phyloP scores from a whole-genome alignment of 1,140 invertebrate genomes.

The Orius laevigatus region DNA sequence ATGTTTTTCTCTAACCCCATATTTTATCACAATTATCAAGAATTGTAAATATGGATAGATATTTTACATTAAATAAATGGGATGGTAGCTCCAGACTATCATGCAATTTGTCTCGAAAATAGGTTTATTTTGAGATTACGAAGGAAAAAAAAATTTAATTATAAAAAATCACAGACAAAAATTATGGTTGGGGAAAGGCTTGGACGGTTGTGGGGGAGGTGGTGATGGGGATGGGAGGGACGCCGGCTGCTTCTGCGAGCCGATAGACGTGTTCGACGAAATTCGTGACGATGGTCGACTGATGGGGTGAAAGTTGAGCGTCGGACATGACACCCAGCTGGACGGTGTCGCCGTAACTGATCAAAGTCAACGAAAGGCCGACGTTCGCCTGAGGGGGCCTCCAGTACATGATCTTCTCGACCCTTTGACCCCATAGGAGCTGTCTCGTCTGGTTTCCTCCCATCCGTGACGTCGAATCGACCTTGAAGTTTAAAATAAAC shows the following conservation, averaged over 20 bases:
- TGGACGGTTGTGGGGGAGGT: too few relatives aligned
- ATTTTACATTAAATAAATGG: too few relatives aligned
- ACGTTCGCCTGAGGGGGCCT: conserved; percentile 65
- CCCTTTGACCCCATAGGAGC: conserved; percentile 43
- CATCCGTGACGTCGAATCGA: conserved; percentile 22
- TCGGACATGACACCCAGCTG: conserved; percentile 59
- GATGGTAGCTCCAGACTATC: too few relatives aligned
- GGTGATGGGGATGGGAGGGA: too few relatives aligned
- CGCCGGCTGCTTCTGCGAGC: conserved; percentile 29
- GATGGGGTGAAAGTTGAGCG: conserved; percentile 44
- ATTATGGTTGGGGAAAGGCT: too few relatives aligned
- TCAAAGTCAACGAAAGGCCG: conserved; percentile 56
- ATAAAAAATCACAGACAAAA: too few relatives aligned
- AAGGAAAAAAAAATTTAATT: too few relatives aligned
- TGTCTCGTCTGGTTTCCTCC: conserved; percentile 21
- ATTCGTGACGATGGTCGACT: conserved; percentile 31
- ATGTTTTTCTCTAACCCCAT: too few relatives aligned
- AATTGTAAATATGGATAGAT: too few relatives aligned
- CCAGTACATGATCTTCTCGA: conserved; percentile 53
- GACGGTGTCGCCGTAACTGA: conserved; percentile 49
- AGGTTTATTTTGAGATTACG: too few relatives aligned
- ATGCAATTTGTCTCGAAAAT: too few relatives aligned
- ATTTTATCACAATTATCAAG: too few relatives aligned
- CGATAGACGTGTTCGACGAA: conserved; percentile 33
- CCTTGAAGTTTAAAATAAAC: conserved; percentile 18